phyloP scores from a whole-genome alignment of 2,888 invertebrate species.

The Hipparchia semele region DNA sequence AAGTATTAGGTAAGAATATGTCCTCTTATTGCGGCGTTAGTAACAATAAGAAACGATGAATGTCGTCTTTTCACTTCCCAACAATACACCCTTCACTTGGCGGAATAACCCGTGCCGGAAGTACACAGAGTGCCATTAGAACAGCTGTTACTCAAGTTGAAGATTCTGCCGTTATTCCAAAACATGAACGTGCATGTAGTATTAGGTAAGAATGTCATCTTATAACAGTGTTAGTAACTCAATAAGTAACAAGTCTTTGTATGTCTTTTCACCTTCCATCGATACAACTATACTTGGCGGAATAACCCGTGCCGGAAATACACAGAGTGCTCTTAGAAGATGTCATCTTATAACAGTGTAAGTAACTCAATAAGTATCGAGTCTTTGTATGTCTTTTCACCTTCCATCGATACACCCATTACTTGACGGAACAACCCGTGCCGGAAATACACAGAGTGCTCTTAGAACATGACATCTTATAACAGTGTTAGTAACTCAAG shows the following conservation, averaged over 20 bases:
- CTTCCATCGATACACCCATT: conserved; percentile 85
- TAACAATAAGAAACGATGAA: conserved; percentile 48
- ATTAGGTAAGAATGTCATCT: conserved; percentile 16
- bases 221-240: no score
- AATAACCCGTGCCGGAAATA: conserved; percentile 94
- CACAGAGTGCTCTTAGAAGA: conserved; percentile 93
- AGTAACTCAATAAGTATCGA: no score
- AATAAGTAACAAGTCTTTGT: conserved; percentile 67
- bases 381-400: conserved; percentile 94
- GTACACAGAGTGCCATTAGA: conserved; percentile 95
- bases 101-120: conserved; percentile 92
- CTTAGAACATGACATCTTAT: no score
- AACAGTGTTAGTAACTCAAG: conserved; percentile 86
- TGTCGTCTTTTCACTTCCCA: conserved; percentile 93
- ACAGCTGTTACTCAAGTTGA: conserved; percentile 89
- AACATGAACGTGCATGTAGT: conserved; percentile 69
- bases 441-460: conserved; percentile 96
- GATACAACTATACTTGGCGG: conserved; percentile 85
- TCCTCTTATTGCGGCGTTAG: no score
- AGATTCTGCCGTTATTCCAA: conserved; percentile 84
- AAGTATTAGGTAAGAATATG: conserved; percentile 23
- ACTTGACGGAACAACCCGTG: conserved; percentile 88
- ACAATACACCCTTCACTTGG: conserved; percentile 85
- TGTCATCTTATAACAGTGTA: no score
- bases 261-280: conserved; percentile 91